Conservation (phyloP, 2,797 vertebrate genomes). For the Sus cebifrons region DNA sequence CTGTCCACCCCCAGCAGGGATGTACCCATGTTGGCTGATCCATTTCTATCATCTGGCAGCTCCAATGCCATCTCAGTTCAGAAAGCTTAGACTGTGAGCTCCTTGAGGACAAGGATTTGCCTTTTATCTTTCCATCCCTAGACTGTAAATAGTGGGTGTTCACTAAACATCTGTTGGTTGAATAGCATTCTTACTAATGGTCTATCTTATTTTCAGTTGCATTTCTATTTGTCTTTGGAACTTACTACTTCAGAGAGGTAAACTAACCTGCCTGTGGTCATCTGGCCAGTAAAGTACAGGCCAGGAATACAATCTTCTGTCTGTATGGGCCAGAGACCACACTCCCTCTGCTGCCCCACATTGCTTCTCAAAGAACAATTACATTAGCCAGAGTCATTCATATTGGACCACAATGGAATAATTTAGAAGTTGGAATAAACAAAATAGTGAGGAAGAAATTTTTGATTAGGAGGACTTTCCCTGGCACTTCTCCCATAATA, state of each 20-base stretch:
- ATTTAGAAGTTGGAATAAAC: neutral
- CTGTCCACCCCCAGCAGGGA: neutral
- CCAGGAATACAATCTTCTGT: neutral
- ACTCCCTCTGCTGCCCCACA: neutral
- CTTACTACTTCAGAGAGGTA: neutral
- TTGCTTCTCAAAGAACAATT: neutral
- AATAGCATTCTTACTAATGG: neutral
- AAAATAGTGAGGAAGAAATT: neutral
- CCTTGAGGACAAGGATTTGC: neutral
- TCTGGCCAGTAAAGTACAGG: neutral
- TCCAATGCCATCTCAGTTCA: neutral
- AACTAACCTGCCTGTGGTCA: neutral
- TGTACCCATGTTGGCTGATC: neutral
- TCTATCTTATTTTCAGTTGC: neutral
- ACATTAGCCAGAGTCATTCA: neutral
- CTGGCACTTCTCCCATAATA: neutral
- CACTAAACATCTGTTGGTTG: neutral
- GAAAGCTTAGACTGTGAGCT: neutral
- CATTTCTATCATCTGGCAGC: neutral
- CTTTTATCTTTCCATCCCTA: slow-evolving; percentile 6
- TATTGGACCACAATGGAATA: neutral
- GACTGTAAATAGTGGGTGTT: neutral
- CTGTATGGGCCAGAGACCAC: neutral
- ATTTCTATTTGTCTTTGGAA: neutral
- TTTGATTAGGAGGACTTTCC: neutral